phyloP scores from a whole-genome alignment of 1,140 invertebrate species.

The Drosophila tsacasi region DNA sequence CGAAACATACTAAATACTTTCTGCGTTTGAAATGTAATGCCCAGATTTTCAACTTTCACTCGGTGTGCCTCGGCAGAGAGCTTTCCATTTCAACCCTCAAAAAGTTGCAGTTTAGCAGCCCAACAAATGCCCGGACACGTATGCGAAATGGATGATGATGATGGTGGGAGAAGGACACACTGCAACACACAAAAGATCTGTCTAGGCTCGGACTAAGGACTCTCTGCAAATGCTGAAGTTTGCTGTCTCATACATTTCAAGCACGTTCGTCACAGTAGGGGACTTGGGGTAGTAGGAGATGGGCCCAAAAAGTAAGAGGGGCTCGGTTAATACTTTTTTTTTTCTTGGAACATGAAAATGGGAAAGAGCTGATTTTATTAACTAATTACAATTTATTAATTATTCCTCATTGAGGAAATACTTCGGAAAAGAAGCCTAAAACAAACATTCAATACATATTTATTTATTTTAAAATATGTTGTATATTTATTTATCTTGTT shows the following conservation, averaged over 20 bases:
- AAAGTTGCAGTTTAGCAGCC: constrained; percentile 63
- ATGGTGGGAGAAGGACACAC: constrained; percentile 16
- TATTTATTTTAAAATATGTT: background rate
- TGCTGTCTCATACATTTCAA: constrained; percentile 43
- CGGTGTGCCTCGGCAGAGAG: constrained; percentile 15
- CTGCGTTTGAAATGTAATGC: constrained; percentile 22
- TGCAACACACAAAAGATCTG: constrained; percentile 53
- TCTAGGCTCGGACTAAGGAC: constrained; percentile 40
- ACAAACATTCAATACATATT: background rate
- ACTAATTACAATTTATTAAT: too few species aligned
- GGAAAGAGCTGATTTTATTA: too few species aligned
- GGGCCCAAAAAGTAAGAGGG: background rate
- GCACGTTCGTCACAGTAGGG: constrained; percentile 33
- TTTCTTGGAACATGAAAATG: too few species aligned
- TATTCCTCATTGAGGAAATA: background rate
- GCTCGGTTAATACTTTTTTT: background rate
- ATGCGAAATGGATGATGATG: constrained; percentile 41
- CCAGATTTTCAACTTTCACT: constrained; percentile 72
- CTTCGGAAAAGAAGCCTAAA: background rate
- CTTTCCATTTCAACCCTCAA: constrained; percentile 71
- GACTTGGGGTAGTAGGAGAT: background rate
- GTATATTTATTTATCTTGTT: background rate
- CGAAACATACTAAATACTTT: constrained; percentile 8
- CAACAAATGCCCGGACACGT: constrained; percentile 76
- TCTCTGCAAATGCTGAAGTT: constrained; percentile 17